Percentiles rank a stretch among this genome's conserved stretches.
These are phyloP conservation scores for Stegodyphus mimosarum DNA, from an alignment of 1,140 invertebrate genomes.

Conservation along the genomic window DNA sequence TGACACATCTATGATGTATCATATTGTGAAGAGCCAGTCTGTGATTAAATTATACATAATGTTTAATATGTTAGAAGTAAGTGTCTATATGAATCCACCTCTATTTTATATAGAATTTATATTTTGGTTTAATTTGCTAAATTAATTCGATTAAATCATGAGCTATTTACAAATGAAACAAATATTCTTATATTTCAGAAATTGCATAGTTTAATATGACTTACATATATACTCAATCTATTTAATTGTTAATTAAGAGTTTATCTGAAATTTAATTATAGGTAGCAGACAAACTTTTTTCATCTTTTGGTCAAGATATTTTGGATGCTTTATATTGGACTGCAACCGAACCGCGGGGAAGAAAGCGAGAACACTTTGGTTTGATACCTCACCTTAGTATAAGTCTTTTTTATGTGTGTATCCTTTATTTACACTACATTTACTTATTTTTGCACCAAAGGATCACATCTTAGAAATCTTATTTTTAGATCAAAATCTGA, in stretches of 20 bases:
- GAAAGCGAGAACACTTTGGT: slow-evolving; percentile 81
- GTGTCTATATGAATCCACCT: not conserved
- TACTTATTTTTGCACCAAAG: too few relatives aligned
- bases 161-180: too few relatives aligned
- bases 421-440: slow-evolving; percentile 74
- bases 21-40: slow-evolving; percentile 97
- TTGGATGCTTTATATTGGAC: slow-evolving; percentile 98
- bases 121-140: too few relatives aligned
- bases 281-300: slow-evolving; percentile 92
- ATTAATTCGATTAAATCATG: too few relatives aligned
- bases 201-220: too few relatives aligned
- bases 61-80: slow-evolving; percentile 98
- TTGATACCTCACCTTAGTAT: slow-evolving; percentile 88
- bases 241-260: too few relatives aligned
- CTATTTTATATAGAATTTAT: too few relatives aligned
- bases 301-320: slow-evolving; percentile 97
- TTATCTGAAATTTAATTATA: slow-evolving; percentile 63
- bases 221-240: too few relatives aligned
- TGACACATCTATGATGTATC: slow-evolving; percentile 98
- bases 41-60: slow-evolving; percentile 99
- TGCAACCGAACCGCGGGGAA: slow-evolving; percentile 88
- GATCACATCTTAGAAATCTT: too few relatives aligned
- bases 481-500: too few relatives aligned
- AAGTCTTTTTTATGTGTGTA: slow-evolving; percentile 93
- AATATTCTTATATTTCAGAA: too few relatives aligned